Conservation (phyloP, 2,888 invertebrate genomes). For the Anoplius nigerrimus region DNA sequence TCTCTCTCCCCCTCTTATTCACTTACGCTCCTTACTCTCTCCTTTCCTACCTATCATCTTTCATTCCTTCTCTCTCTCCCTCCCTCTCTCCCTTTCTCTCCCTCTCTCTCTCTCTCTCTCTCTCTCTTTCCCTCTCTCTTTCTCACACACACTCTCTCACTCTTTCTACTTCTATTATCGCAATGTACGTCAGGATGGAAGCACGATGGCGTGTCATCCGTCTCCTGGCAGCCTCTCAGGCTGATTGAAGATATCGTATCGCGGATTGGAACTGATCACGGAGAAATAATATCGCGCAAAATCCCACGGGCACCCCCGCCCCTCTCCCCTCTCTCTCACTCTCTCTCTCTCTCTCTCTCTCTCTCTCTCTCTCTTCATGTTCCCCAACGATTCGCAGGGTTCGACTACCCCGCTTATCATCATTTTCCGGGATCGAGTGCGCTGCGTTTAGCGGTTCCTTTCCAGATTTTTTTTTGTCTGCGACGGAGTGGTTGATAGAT, state of each 20-base stretch:
- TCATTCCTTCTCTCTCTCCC: not conserved
- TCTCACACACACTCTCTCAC: not conserved
- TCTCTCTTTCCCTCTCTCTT: not conserved
- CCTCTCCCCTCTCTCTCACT: not conserved
- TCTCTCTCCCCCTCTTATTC: not conserved
- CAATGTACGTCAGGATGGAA: not conserved
- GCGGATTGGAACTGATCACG: constrained; percentile 25
- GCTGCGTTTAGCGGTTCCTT: not conserved
- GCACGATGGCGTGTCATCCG: constrained; percentile 5
- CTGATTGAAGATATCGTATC: constrained; percentile 25
- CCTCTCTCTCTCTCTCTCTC: not conserved
- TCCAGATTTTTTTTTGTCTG: no score
- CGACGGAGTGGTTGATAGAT: no score
- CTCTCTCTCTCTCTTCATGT: not conserved
- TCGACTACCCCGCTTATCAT: no score
- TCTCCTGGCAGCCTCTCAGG: constrained; percentile 11
- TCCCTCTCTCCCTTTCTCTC: not conserved
- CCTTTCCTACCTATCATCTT: not conserved
- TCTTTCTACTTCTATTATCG: not conserved
- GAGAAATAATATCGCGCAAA: constrained; percentile 18
- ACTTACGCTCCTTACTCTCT: not conserved
- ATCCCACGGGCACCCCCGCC: constrained; percentile 2
- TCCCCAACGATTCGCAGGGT: not conserved
- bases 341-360: constrained; percentile 11
- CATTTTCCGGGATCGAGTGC: not conserved